These are phyloP conservation scores for Urocolius indicus DNA, from an alignment of 2,113 vertebrate genomes.

Conservation along the genomic window DNA sequence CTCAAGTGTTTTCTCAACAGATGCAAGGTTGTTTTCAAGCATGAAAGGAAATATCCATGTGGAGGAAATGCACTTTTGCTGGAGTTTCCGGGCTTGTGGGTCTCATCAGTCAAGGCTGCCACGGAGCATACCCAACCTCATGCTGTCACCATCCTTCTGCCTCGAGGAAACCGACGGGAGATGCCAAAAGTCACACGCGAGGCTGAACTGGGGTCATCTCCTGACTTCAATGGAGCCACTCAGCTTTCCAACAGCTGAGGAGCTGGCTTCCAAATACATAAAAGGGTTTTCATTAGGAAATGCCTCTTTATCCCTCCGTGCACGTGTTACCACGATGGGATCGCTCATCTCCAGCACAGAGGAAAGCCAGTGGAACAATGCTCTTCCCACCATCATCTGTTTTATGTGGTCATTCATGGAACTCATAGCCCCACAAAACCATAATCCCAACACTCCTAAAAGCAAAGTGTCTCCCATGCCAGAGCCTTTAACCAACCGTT, in stretches of 20 bases:
- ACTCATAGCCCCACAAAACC: not conserved
- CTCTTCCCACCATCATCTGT: constrained; percentile 18
- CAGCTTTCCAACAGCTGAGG: constrained; percentile 51
- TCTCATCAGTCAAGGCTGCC: not conserved
- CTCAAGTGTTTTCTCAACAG: constrained; percentile 10
- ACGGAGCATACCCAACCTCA: not conserved
- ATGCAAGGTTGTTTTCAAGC: not conserved
- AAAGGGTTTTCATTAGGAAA: constrained; percentile 55
- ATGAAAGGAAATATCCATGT: not conserved
- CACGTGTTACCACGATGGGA: not conserved
- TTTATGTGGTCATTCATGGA: constrained; percentile 27
- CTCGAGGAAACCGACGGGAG: not conserved
- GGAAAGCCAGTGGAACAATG: not conserved
- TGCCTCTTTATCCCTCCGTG: not conserved
- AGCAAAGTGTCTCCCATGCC: not conserved
- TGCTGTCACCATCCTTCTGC: constrained; percentile 15
- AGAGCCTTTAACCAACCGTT: not conserved
- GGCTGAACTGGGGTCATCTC: constrained; percentile 16
- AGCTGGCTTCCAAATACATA: not conserved
- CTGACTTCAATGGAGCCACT: constrained; percentile 28
- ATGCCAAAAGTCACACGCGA: constrained; percentile 5
- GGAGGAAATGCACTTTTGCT: not conserved
- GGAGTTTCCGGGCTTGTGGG: not conserved
- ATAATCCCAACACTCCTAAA: not conserved
- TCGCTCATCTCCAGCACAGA: constrained; percentile 24